Conservation (phyloP, 2,888 invertebrate species). For the Apodemia mormo region DNA sequence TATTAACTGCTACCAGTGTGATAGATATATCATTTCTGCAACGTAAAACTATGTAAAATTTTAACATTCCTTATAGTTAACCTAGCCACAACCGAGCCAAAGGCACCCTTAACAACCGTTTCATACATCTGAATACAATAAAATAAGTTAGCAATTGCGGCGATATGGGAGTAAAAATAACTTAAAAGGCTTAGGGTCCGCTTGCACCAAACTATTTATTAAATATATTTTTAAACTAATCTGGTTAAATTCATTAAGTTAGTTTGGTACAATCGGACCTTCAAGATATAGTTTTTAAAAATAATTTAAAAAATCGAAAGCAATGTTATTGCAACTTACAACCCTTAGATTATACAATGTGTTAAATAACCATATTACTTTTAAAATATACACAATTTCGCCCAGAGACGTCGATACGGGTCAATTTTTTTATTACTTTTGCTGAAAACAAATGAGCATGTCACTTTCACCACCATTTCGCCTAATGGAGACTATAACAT, state of each 20-base stretch:
- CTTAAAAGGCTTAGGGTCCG: background rate
- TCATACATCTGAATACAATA: background rate
- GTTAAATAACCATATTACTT: no score
- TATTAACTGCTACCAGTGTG: no score
- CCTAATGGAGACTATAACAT: background rate
- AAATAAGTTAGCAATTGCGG: background rate
- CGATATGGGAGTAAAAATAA: background rate
- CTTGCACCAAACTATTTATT: no score
- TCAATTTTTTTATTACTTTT: background rate
- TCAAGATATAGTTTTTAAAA: no score
- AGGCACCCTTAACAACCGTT: conserved; percentile 20
- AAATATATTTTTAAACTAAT: no score
- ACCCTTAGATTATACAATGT: no score
- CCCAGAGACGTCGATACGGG: background rate
- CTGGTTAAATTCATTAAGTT: no score
- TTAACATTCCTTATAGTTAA: background rate
- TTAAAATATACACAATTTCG: background rate
- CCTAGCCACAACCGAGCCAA: conserved; percentile 20
- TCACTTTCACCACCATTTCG: background rate
- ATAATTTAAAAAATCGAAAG: no score
- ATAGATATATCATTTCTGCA: background rate
- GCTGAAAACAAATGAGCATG: background rate
- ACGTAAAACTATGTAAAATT: conserved; percentile 5
- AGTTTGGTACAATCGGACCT: no score
- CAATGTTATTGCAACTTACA: no score